phyloP scores from a whole-genome alignment of 2,797 vertebrate species.

The Luscinia megarhynchos region DNA sequence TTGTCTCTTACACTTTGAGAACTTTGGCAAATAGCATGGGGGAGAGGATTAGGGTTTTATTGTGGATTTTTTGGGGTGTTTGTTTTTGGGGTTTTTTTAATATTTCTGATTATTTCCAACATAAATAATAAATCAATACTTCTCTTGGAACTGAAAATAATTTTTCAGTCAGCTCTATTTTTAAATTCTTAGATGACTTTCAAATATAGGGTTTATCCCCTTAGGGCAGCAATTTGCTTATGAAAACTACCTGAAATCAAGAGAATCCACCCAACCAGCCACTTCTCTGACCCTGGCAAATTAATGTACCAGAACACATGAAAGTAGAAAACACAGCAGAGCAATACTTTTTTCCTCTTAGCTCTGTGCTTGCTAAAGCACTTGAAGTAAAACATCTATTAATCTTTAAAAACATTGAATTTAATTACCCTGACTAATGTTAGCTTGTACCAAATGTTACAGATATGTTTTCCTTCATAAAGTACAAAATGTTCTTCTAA shows the following conservation, averaged over 20 bases:
- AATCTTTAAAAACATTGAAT: conserved; percentile 81
- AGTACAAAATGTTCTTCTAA: conserved; percentile 79
- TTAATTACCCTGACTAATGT: conserved; percentile 81
- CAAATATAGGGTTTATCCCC: background rate
- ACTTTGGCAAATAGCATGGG: background rate
- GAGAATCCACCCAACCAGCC: background rate
- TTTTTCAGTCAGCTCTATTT: background rate
- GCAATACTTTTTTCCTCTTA: background rate
- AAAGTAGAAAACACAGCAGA: conserved; percentile 11
- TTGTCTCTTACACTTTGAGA: background rate
- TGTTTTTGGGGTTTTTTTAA: background rate
- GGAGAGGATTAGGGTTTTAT: background rate
- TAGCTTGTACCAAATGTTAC: conserved; percentile 80
- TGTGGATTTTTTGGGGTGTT: background rate
- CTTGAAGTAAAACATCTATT: conserved; percentile 80
- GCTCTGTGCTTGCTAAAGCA: conserved; percentile 74
- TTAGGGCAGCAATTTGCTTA: background rate
- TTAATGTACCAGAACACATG: background rate
- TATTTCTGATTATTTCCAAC: background rate
- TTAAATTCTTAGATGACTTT: background rate
- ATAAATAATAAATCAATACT: conserved; percentile 8
- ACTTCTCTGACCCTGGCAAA: background rate
- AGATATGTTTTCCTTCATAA: conserved; percentile 78
- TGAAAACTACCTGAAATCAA: conserved; percentile 10
- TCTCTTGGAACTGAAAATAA: background rate